Evolutionary conservation across 2,113 vertebrate genomes (phyloP), one percentile per base, ranked within the genome.

Genomic region (Heterotilapia buettikoferi): DNA sequence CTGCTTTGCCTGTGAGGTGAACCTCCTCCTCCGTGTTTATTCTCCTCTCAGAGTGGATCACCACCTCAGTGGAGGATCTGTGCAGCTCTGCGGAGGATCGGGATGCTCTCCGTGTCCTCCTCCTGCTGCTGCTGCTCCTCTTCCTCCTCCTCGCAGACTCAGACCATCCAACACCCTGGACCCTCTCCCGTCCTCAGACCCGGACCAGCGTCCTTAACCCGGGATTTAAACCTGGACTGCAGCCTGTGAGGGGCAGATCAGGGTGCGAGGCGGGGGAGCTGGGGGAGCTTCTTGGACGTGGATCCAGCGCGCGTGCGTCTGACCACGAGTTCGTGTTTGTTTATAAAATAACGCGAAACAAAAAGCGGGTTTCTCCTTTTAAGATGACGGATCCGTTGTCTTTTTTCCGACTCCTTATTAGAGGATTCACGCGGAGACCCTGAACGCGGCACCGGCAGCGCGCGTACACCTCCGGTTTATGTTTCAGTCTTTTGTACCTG

Each of bases 31-130:
- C 59, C 29, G 29, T 29, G 53, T 43, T 84, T 9, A 2, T 78
- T 79, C n/a, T 61, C 9, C 3, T 13, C 3, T 1, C 71, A 56
- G 54, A 85, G 87, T 86, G 83, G 26, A 1, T 3, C 45, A 2
- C 83, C 56, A 1, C 2, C 1, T 1, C 4, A 8, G 1, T 40
- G 38, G 19, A 85, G 47, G 85, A 90, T 90, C 91, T 92, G 29
- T 68, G 82, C 81, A 33, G 83, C 85, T 92, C 89, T 92, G 89
- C 87, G 80, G 89, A 90, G 86, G 82, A 83, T 90, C 82, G 6
- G 61, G 87, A 89, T 92, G 83, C 83, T 92, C 83, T 53, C 52
- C 89, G 68, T 87, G 57, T 85, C 84, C 57, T 78, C 89, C 68
- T 73, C 21, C 68, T 79, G 12, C 76, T 66, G 9, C 59, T 29